Evolutionary conservation across 92 coral and sea anemone species (phyloP).

Genomic region (Blastomussa wellsi): DNA sequence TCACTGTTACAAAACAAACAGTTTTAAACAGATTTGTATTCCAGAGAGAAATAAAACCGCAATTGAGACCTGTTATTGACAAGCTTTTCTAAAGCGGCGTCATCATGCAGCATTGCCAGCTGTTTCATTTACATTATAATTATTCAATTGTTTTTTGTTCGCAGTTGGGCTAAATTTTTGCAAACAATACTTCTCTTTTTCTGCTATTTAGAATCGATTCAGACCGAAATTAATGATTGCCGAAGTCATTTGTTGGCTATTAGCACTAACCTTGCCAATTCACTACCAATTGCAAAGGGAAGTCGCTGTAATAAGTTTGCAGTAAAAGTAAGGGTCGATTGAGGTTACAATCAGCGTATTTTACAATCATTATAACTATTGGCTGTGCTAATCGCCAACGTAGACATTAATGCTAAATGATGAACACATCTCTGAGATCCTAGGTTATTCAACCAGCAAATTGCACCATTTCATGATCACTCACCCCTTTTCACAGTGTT

Average conservation of each 20-base stretch:
- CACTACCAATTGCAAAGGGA: not conserved
- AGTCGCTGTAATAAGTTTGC: not conserved
- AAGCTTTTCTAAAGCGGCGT: constrained; percentile 14
- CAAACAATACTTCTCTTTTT: not conserved
- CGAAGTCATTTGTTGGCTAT: constrained; percentile 1
- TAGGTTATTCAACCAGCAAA: not conserved
- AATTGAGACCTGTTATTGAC: not conserved
- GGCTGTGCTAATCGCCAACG: not conserved
- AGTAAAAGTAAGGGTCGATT: not conserved
- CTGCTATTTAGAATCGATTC: not conserved
- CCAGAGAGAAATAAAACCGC: constrained; percentile 1
- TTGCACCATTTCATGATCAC: not conserved
- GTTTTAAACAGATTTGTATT: constrained; percentile 7
- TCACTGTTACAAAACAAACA: constrained; percentile 21
- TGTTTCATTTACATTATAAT: too few relatives aligned
- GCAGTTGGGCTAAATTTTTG: not conserved
- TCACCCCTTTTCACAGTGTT: not conserved
- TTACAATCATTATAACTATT: not conserved
- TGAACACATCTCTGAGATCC: too few relatives aligned
- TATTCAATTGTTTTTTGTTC: not conserved
- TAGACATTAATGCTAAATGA: not conserved
- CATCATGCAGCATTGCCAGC: not conserved
- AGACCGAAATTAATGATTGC: not conserved
- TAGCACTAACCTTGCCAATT: not conserved
- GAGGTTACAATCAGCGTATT: not conserved